These are phyloP conservation scores for Pundamilia nyererei DNA, from an alignment of 2,113 vertebrate species.

Conservation along the genomic window DNA sequence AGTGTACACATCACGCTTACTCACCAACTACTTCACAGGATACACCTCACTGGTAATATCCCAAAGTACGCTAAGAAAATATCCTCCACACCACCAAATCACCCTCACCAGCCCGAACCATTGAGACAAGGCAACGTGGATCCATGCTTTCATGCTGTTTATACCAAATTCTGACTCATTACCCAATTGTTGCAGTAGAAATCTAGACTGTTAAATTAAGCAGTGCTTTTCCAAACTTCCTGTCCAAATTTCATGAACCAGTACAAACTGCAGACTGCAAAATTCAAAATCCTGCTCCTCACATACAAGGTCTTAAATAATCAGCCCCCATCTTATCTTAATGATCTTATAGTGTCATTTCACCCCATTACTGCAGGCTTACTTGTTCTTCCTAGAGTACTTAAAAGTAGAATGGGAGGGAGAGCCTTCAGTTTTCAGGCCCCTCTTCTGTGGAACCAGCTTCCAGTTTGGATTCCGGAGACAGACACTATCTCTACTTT, in stretches of 20 bases:
- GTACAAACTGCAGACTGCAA: background rate
- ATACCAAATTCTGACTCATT: background rate
- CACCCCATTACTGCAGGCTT: background rate
- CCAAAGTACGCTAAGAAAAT: background rate
- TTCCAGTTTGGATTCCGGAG: background rate
- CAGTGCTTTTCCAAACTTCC: background rate
- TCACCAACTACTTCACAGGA: background rate
- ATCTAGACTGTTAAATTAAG: background rate
- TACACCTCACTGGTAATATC: background rate
- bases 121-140: background rate
- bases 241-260: background rate
- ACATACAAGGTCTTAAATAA: background rate
- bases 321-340: background rate
- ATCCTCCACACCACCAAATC: background rate
- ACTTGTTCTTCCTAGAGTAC: background rate
- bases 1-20: background rate
- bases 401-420: background rate
- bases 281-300: background rate
- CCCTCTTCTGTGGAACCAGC: background rate
- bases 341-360: background rate
- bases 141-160: background rate
- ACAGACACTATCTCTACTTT: background rate
- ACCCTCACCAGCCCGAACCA: background rate
- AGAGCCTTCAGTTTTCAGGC: background rate
- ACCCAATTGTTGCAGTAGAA: background rate